These are phyloP conservation scores for Drosophila micromelanica DNA, from an alignment of 1,140 invertebrate genomes.

Conservation along the genomic window DNA sequence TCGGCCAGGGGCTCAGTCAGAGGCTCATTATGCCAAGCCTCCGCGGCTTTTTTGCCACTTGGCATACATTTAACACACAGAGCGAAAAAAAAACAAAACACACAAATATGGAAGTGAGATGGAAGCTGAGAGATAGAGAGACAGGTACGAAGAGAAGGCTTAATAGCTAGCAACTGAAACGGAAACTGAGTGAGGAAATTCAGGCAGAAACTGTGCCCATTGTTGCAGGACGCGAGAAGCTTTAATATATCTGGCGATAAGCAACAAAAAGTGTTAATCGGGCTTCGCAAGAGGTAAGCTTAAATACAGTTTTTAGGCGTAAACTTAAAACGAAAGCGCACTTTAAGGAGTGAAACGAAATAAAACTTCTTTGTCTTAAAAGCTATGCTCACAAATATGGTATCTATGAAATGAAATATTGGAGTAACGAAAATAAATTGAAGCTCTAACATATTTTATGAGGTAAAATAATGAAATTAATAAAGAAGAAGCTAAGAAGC, in stretches of 20 bases:
- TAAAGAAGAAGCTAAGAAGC: too few relatives aligned
- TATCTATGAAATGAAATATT: too few relatives aligned
- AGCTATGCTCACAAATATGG: too few relatives aligned
- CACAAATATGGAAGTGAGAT: not conserved
- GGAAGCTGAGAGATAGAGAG: not conserved
- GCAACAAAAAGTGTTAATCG: not conserved
- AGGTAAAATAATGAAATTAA: too few relatives aligned
- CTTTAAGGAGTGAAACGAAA: too few relatives aligned
- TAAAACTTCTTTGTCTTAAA: too few relatives aligned
- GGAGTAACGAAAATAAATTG: too few relatives aligned
- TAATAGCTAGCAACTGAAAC: not conserved
- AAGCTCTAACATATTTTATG: too few relatives aligned
- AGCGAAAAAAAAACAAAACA: not conserved
- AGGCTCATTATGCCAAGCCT: conserved; percentile 78
- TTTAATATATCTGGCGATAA: not conserved
- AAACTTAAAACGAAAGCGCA: too few relatives aligned
- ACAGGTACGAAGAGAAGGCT: not conserved
- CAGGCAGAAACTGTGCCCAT: not conserved
- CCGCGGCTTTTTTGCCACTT: conserved; percentile 60
- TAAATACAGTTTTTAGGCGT: too few relatives aligned
- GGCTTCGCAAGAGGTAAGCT: not conserved
- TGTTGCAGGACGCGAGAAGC: not conserved
- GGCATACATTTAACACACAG: conserved; percentile 64
- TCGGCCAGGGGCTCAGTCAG: conserved; percentile 26
- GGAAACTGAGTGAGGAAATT: conserved; percentile 2